Percentiles rank a stretch among this genome's conserved stretches.
Conservation (phyloP, 2,888 invertebrate species). For the Callinectes sapidus region DNA sequence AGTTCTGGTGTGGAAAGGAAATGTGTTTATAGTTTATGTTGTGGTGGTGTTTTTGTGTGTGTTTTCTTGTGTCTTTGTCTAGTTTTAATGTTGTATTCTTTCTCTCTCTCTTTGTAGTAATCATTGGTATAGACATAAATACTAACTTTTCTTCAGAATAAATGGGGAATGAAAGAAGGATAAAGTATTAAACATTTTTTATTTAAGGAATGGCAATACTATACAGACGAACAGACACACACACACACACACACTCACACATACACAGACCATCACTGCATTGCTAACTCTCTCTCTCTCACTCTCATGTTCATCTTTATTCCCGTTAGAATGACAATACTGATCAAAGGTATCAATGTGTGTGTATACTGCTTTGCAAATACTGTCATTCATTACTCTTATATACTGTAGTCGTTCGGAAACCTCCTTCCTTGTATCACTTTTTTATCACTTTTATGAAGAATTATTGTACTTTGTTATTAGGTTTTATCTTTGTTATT, state of each 20-base stretch:
- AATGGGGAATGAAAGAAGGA: neutral
- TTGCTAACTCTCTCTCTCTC: neutral
- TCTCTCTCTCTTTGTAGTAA: no score
- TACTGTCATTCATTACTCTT: neutral
- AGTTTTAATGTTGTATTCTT: no score
- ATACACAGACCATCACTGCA: neutral
- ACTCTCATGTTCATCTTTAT: neutral
- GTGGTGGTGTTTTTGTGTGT: no score
- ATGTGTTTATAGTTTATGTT: neutral
- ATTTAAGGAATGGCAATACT: slow-evolving; percentile 33
- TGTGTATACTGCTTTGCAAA: neutral
- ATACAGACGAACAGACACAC: neutral
- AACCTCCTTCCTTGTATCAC: neutral
- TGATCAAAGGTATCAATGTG: neutral
- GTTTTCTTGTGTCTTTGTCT: no score
- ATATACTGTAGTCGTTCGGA: neutral
- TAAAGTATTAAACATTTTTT: neutral
- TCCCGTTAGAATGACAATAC: neutral
- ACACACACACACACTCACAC: neutral
- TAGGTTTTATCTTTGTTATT: neutral
- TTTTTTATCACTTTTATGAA: neutral
- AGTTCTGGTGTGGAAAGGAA: no score
- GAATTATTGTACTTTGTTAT: neutral
- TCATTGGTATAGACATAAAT: no score
- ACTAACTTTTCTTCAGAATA: neutral